Evolutionary conservation across 2,113 vertebrate genomes (phyloP).

Genomic region (Silurus asotus): DNA sequence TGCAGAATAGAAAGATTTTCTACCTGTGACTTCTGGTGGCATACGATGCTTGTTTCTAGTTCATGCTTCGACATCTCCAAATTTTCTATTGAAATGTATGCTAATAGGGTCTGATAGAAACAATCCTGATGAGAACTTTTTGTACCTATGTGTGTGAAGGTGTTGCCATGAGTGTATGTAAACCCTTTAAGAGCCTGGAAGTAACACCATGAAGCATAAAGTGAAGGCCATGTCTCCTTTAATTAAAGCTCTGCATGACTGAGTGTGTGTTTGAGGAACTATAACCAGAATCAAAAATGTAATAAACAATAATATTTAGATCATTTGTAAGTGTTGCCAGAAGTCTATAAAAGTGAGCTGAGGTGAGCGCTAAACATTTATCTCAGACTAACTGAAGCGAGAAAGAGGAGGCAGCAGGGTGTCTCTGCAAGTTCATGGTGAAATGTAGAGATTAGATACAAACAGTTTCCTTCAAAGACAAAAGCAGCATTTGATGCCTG

Average conservation of each 20-base stretch:
- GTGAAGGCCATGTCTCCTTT: neutral
- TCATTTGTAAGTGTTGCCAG: constrained; percentile 55
- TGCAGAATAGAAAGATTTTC: constrained; percentile 51
- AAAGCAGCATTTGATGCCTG: constrained; percentile 45
- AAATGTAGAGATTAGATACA: constrained; percentile 61
- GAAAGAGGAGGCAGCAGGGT: constrained; percentile 59
- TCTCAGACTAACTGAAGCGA: constrained; percentile 81
- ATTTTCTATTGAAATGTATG: constrained; percentile 75
- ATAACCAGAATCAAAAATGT: constrained; percentile 60
- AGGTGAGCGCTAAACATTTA: constrained; percentile 73
- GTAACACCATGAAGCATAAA: neutral
- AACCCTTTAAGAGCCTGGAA: constrained; percentile 3
- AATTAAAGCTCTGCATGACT: constrained; percentile 12
- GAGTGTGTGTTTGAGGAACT: constrained; percentile 1
- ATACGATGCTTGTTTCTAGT: constrained; percentile 36
- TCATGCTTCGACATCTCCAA: constrained; percentile 51
- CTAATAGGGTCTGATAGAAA: constrained; percentile 81
- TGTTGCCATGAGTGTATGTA: neutral
- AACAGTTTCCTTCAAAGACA: constrained; percentile 55
- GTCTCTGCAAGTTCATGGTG: constrained; percentile 46
- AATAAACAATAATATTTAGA: constrained; percentile 77
- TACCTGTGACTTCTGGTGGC: constrained; percentile 56
- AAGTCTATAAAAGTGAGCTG: constrained; percentile 51
- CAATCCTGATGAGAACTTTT: constrained; percentile 75
- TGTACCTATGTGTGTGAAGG: constrained; percentile 7